These are phyloP conservation scores for Cantharis lateralis DNA, from an alignment of 2,888 invertebrate species.

Conservation along the genomic window DNA sequence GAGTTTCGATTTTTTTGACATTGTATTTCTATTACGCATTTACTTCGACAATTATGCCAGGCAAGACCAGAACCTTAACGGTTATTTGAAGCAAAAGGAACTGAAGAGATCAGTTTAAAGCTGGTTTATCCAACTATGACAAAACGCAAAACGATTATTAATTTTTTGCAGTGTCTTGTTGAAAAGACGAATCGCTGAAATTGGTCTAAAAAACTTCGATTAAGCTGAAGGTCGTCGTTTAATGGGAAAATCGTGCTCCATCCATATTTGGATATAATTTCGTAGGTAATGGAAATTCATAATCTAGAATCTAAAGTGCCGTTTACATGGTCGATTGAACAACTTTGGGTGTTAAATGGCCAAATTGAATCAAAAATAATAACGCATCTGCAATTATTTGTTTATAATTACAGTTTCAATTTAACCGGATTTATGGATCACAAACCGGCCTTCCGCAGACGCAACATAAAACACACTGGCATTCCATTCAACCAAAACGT, in stretches of 20 bases:
- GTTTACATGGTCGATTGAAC: not conserved
- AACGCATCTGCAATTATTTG: not conserved
- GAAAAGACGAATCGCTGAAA: not conserved
- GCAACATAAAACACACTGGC: constrained; percentile 20
- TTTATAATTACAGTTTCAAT: constrained; percentile 1
- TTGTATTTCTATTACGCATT: not conserved
- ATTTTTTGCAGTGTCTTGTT: not conserved
- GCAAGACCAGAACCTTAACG: not conserved
- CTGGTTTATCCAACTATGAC: not conserved
- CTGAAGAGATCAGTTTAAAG: not conserved
- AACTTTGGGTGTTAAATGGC: not conserved
- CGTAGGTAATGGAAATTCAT: not conserved
- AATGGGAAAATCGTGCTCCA: not conserved
- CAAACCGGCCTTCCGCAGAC: constrained; percentile 35
- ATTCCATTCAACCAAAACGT: constrained; percentile 20
- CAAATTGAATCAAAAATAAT: not conserved
- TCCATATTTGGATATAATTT: not conserved
- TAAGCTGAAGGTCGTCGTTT: not conserved
- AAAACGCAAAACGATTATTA: not conserved
- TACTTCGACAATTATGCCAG: not conserved
- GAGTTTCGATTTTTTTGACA: too few species aligned
- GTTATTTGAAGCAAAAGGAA: not conserved
- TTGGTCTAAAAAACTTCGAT: not conserved
- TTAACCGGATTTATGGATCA: constrained; percentile 37
- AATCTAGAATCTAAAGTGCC: not conserved